Evolutionary conservation across 2,888 invertebrate genomes (phyloP).

Genomic region (Scrobipalpa costella): DNA sequence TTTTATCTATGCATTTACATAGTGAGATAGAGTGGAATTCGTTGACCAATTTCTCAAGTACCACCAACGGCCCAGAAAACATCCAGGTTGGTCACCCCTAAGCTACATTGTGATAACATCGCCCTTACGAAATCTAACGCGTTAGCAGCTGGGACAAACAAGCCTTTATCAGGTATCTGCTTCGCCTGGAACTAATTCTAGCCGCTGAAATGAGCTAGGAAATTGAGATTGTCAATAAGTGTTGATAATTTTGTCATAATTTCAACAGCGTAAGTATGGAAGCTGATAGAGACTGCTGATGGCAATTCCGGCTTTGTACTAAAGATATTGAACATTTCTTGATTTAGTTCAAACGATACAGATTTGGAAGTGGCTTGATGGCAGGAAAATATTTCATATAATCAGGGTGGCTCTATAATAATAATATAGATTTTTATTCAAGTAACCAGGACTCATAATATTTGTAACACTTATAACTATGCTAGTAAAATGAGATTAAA

Average conservation of each 20-base stretch:
- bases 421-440: no score
- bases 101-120: conserved; percentile 28
- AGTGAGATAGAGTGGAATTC: no score
- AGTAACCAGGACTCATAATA: no score
- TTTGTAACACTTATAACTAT: no score
- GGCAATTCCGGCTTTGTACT: background rate
- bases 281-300: background rate
- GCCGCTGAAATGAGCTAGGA: conserved; percentile 12
- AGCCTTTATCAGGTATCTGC: conserved; percentile 22
- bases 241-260: conserved; percentile 21
- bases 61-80: background rate
- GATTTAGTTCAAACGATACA: background rate
- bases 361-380: no score
- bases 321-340: background rate
- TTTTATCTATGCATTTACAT: no score
- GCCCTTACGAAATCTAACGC: conserved; percentile 23
- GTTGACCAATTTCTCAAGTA: no score
- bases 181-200: conserved; percentile 21
- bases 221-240: conserved; percentile 13
- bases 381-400: no score
- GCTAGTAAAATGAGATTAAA: no score
- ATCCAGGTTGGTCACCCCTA: conserved; percentile 6
- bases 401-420: no score
- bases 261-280: conserved; percentile 5
- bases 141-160: conserved; percentile 19